phyloP scores from a whole-genome alignment of 2,113 vertebrate genomes.

The Montifringilla adamsi region DNA sequence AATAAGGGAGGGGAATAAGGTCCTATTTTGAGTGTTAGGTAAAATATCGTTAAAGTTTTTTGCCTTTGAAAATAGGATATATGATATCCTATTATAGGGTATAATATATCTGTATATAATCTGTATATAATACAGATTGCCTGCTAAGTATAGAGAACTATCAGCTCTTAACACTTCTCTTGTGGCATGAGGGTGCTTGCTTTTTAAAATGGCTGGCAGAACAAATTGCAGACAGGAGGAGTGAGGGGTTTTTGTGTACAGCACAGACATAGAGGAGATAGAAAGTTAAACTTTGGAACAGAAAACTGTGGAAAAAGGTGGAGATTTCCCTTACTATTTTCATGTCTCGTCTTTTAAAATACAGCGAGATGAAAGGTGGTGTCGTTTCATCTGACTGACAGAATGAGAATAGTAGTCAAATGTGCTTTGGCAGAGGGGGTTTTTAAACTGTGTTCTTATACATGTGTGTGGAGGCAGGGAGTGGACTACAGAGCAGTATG shows the following conservation, averaged over 20 bases:
- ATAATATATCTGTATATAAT: neutral
- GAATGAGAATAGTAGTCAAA: neutral
- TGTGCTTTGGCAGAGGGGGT: neutral
- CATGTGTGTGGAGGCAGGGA: neutral
- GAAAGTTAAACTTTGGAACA: neutral
- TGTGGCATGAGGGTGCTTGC: neutral
- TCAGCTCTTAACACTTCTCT: neutral
- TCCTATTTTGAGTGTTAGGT: neutral
- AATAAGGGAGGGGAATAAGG: neutral
- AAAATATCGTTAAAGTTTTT: neutral
- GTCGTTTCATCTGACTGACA: neutral
- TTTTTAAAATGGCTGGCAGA: neutral
- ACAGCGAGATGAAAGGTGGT: neutral
- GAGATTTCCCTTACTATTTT: neutral
- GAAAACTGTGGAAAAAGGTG: neutral
- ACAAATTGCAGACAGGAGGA: neutral
- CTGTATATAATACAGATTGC: neutral
- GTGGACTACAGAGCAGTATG: neutral
- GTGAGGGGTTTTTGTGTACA: neutral
- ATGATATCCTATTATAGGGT: neutral
- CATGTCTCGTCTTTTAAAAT: neutral
- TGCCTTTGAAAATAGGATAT: neutral
- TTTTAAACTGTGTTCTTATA: neutral
- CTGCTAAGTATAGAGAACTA: neutral
- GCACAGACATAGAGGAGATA: neutral